These are phyloP conservation scores for Trichonephila clavipes DNA, from an alignment of 1,140 invertebrate genomes.

Conservation along the genomic window DNA sequence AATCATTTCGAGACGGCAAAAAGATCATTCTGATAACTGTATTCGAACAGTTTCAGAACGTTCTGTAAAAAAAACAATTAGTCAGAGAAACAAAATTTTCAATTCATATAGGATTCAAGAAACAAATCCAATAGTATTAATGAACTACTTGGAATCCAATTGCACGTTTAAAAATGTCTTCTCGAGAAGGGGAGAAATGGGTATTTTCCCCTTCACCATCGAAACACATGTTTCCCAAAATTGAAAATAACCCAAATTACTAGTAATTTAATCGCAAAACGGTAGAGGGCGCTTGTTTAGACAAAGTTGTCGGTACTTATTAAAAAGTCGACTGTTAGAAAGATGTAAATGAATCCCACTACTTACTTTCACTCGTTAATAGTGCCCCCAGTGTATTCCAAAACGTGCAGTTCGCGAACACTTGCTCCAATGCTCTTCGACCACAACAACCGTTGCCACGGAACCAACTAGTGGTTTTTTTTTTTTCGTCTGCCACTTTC, in stretches of 20 bases:
- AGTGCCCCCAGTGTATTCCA: constrained; percentile 46
- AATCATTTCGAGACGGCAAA: too few relatives aligned
- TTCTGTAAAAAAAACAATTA: too few relatives aligned
- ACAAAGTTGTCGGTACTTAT: neutral
- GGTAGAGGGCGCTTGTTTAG: constrained; percentile 14
- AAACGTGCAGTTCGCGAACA: neutral
- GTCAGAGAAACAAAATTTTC: too few relatives aligned
- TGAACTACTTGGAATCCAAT: too few relatives aligned
- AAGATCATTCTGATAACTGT: too few relatives aligned
- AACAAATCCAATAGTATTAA: too few relatives aligned
- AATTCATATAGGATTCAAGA: too few relatives aligned
- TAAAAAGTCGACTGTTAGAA: too few relatives aligned
- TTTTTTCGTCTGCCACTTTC: constrained; percentile 71
- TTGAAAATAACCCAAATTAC: constrained; percentile 12
- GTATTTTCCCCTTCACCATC: neutral
- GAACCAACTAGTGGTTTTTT: constrained; percentile 47
- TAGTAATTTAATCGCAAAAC: constrained; percentile 45
- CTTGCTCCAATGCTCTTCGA: neutral
- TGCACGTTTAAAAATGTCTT: too few relatives aligned
- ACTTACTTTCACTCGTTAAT: constrained; percentile 7
- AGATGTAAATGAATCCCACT: neutral
- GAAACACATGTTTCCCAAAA: neutral
- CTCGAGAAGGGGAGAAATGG: neutral
- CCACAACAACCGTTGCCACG: constrained; percentile 12
- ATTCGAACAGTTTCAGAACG: too few relatives aligned